Evolutionary conservation across 2,888 invertebrate genomes (phyloP), one percentile per base, ranked within the genome.

Genomic region (Leptopilina myrica): DNA sequence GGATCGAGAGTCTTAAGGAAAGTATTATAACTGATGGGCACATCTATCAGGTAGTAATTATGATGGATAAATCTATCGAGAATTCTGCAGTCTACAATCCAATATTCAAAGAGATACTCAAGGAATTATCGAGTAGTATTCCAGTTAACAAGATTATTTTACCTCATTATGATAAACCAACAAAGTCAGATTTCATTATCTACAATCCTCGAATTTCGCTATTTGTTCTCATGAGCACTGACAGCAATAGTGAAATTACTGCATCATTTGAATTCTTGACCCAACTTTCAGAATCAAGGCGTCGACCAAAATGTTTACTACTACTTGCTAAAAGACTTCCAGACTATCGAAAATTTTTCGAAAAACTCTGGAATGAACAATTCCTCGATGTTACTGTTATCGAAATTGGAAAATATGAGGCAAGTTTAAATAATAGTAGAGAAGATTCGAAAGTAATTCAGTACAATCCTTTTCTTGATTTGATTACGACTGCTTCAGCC

Each of bases 131-230:
- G 11, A 59, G 6, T 1, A 59, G 3, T 59, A n/a, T 59, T 59
- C 15, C 15, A 59, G n/a, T 59, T 59, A 6, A 12, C 14, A 12
- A n/a, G 5, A 14, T n/a, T 12, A 7, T n/a, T 3, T 11, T n/a
- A 5, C 6, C 59, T 5, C n/a, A 59, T 59, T 4, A n/a, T 15
- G 9, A 20, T 15, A 7, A 62, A 15, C 15, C n/a, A 8, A 62
- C 62, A 62, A 62, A 20, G 8, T 62, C n/a, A 2, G 15, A 62
- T 62, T 20, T 62, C 62, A 9, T 20, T 15, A 15, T 8, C 3
- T 62, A 20, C 62, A 62, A 62, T 15, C 62, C 62, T 62, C 15
- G 62, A 20, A 62, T 62, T 62, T 15, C 62, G 20, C 62, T 62
- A 9, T 62, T 62, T 15, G 15, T 62, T 20, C 20, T 62, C 62